These are phyloP conservation scores for Caranx melampygus DNA, from an alignment of 2,113 vertebrate genomes.

Conservation along the genomic window DNA sequence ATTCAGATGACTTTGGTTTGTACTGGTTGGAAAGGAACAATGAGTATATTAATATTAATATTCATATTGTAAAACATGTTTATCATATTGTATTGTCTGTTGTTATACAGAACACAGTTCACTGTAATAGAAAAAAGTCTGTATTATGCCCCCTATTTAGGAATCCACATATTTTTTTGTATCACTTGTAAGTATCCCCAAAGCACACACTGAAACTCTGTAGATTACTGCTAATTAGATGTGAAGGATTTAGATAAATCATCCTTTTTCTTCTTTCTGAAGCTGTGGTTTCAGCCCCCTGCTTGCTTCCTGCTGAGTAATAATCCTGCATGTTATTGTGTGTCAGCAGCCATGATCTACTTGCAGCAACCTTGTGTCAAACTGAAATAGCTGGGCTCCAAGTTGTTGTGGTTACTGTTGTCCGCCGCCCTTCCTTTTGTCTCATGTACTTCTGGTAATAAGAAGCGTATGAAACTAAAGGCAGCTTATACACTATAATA, in stretches of 20 bases:
- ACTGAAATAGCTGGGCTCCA: conserved; percentile 48
- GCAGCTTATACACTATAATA: not conserved
- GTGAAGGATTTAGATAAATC: not conserved
- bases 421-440: conserved; percentile 7
- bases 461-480: not conserved
- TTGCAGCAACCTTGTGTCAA: conserved; percentile 40
- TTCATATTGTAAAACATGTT: conserved; percentile 2
- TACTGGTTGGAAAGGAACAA: not conserved
- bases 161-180: not conserved
- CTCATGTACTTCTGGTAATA: not conserved
- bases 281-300: conserved; percentile 7
- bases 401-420: conserved; percentile 31
- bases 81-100: not conserved
- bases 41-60: not conserved
- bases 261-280: not conserved
- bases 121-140: not conserved
- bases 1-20: not conserved
- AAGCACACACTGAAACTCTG: no score
- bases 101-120: not conserved
- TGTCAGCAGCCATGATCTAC: conserved; percentile 51
- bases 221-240: not conserved
- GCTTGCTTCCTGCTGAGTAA: not conserved
- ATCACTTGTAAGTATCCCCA: not conserved
- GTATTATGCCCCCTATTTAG: not conserved
- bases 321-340: conserved; percentile 41